Evolutionary conservation across 1,140 invertebrate genomes (phyloP), one percentile per base, ranked within the genome.

Genomic region (Drosophila elegans): DNA sequence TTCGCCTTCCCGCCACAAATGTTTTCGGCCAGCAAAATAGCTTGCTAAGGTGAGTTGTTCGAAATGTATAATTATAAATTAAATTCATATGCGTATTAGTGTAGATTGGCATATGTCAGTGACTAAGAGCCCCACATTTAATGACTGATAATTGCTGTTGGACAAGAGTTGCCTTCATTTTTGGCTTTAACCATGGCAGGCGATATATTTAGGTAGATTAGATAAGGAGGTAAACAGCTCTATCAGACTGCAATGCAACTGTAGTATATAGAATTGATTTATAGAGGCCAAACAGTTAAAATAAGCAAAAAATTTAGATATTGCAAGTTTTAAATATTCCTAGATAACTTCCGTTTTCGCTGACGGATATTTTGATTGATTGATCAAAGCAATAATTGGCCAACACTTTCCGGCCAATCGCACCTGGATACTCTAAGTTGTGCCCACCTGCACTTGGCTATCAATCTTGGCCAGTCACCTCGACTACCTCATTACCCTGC

Each of bases 11-110:
- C 49, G 54, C 41, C 68, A 72, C 67, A 80, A 85, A 84, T 84
- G 81, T 77, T 69, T 76, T 72, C 69, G 56, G 54, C 51, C 82
- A 60, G 34, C 55, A 79, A 73, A 66, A 67, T 62, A 45, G 51
- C 59, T 75, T 60, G 67, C 69, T 86, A 88, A 86, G 83, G 83
- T 86, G 60, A 86, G 83, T 83, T 83, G 21, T 45, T 55, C 13
- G 25, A 27, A 34, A 53, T 57, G 41, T 46, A 38, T 66, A 27
- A 41, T 45, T 56, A 78, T 69, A 49, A 63, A 42, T 61, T 56
- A 72, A 41, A 54, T 16, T 36, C 27, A 41, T 12, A 36, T 36
- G 12, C 12, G 63, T 64, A 66, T 66, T 49, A 32, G 63, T 64
- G 21, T 49, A 55, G 51, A 77, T 77, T 77, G 62, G 49, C 74